Percentiles rank a stretch among this genome's conserved stretches.
Conservation (phyloP, 2,113 vertebrate species). For the Lasiurus cinereus region DNA sequence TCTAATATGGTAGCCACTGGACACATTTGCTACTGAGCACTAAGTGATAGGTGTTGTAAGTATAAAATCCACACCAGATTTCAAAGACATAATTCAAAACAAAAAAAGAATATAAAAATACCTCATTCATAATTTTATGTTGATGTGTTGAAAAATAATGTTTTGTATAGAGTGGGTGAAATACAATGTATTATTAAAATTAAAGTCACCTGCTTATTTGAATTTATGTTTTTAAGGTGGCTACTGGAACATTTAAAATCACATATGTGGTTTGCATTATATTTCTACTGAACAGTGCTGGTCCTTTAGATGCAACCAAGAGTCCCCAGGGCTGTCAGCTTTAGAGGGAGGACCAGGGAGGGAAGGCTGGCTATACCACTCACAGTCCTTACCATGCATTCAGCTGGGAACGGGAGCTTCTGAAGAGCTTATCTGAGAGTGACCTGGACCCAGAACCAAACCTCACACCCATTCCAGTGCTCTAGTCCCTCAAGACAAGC, state of each 20-base stretch:
- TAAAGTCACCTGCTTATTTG: not conserved
- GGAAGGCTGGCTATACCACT: not conserved
- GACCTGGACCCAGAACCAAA: not conserved
- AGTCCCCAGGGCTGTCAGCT: not conserved
- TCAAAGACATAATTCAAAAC: not conserved
- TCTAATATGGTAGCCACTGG: not conserved
- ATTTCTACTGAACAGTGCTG: not conserved
- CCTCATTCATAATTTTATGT: conserved; percentile 15
- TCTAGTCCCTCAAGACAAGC: not conserved
- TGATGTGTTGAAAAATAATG: not conserved
- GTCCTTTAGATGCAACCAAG: not conserved
- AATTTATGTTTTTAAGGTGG: not conserved
- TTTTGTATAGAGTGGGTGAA: not conserved
- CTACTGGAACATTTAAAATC: not conserved
- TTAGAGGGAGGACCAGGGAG: not conserved
- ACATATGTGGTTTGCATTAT: not conserved
- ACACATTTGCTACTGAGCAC: not conserved
- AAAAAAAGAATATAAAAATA: conserved; percentile 13
- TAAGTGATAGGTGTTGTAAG: not conserved
- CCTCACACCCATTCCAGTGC: not conserved
- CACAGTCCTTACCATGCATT: not conserved
- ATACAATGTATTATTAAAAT: conserved; percentile 27
- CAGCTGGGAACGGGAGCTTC: not conserved
- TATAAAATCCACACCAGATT: not conserved
- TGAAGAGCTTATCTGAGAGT: not conserved